Percentiles rank a stretch among this genome's conserved stretches.
phyloP scores from a whole-genome alignment of 2,888 invertebrate genomes.

The Ormyrus pomaceus region DNA sequence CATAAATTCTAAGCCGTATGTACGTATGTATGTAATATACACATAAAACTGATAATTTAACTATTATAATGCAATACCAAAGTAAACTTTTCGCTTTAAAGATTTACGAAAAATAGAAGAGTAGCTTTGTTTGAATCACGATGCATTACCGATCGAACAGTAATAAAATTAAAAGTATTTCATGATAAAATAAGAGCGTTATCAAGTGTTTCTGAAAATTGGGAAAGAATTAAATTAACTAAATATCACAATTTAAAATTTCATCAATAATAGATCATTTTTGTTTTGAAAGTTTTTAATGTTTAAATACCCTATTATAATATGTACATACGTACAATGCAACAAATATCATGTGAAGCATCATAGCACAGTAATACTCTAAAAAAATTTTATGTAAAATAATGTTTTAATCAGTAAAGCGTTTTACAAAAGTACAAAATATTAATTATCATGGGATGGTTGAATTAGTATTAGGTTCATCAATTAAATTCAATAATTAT shows the following conservation, averaged over 20 bases:
- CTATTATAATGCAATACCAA: slow-evolving; percentile 25
- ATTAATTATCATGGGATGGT: slow-evolving; percentile 13
- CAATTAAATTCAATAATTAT: background rate
- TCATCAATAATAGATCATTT: too few relatives aligned
- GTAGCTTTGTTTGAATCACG: slow-evolving; percentile 23
- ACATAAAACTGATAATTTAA: slow-evolving; percentile 1
- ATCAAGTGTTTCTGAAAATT: too few relatives aligned
- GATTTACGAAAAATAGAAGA: slow-evolving; percentile 15
- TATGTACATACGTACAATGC: background rate
- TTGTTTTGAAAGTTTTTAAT: background rate
- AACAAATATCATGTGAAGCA: slow-evolving; percentile 2
- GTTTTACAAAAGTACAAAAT: slow-evolving; percentile 6
- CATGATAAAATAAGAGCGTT: too few relatives aligned
- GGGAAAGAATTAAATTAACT: too few relatives aligned
- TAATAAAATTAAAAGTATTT: too few relatives aligned
- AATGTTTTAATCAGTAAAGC: background rate
- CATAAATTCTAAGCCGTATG: too few relatives aligned
- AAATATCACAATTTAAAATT: too few relatives aligned
- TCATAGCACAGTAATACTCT: slow-evolving; percentile 5
- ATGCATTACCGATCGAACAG: slow-evolving; percentile 10
- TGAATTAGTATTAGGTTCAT: background rate
- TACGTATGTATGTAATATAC: too few relatives aligned
- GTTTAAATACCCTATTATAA: background rate
- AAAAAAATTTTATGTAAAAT: too few relatives aligned
- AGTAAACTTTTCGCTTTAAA: slow-evolving; percentile 42